These are phyloP conservation scores for Neodiprion virginianus DNA, from an alignment of 1,140 invertebrate genomes.

Conservation along the genomic window DNA sequence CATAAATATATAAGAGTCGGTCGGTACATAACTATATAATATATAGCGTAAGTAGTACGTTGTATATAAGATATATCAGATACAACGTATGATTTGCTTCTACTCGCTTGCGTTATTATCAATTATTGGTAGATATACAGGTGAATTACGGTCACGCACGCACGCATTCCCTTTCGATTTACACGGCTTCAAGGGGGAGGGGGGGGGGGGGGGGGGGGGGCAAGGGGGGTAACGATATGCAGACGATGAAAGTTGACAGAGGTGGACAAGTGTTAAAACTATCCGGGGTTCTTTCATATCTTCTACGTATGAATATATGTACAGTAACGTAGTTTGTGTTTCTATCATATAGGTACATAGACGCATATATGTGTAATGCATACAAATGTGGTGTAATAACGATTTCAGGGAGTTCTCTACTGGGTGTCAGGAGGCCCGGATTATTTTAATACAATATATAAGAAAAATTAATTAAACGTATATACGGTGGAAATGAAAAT, in stretches of 20 bases:
- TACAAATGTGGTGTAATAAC: too few species aligned
- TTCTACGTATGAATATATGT: too few species aligned
- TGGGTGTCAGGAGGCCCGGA: too few species aligned
- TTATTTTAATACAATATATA: too few species aligned
- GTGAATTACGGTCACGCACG: background rate
- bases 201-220: background rate
- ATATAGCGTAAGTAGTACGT: background rate
- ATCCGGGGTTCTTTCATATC: too few species aligned
- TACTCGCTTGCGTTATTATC: background rate
- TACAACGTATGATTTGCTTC: background rate
- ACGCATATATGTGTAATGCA: too few species aligned
- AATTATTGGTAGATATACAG: background rate
- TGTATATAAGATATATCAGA: background rate
- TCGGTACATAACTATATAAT: slow-evolving; percentile 1
- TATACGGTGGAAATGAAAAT: too few species aligned
- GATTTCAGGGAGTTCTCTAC: too few species aligned
- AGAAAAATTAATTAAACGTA: too few species aligned
- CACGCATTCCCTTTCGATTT: slow-evolving; percentile 3
- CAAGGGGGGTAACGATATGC: background rate
- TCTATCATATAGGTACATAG: too few species aligned
- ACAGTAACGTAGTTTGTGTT: too few species aligned
- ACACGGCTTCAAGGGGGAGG: background rate
- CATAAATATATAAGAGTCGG: slow-evolving; percentile 39
- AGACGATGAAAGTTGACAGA: background rate
- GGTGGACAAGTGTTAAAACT: background rate